These are phyloP conservation scores for Paraescarpia echinospica DNA, from an alignment of 1,140 invertebrate species.

Conservation along the genomic window DNA sequence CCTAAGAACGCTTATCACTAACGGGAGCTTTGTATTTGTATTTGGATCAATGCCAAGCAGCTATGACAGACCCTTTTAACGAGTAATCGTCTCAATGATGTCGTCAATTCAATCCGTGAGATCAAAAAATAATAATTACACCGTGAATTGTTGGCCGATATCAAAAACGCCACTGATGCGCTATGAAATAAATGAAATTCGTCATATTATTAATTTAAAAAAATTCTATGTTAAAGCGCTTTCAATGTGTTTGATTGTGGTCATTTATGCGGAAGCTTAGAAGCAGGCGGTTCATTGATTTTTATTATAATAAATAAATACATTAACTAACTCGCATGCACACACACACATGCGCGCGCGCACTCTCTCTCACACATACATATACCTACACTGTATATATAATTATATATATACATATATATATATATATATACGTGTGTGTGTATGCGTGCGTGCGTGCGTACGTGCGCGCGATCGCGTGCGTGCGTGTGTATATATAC, in stretches of 20 bases:
- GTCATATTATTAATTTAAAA: background rate
- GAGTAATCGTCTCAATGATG: background rate
- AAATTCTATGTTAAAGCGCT: background rate
- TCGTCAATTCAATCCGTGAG: background rate
- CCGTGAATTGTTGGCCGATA: background rate
- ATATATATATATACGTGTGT: no score
- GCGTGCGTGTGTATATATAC: no score
- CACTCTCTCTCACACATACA: no score
- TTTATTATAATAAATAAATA: no score
- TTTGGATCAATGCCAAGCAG: background rate
- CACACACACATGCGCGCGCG: no score
- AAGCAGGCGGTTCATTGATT: background rate
- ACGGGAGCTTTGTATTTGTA: background rate
- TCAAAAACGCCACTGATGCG: background rate
- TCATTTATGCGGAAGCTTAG: background rate
- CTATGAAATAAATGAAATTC: background rate
- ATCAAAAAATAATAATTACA: background rate
- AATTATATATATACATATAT: no score
- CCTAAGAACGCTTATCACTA: background rate
- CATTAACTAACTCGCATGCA: no score
- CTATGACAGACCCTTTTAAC: background rate
- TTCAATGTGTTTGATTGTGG: background rate
- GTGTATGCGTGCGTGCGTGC: no score
- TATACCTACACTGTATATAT: no score
- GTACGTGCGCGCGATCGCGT: no score